Base-by-base conservation (phyloP, 1,140 invertebrate genomes). In the Patella vulgata region DNA sequence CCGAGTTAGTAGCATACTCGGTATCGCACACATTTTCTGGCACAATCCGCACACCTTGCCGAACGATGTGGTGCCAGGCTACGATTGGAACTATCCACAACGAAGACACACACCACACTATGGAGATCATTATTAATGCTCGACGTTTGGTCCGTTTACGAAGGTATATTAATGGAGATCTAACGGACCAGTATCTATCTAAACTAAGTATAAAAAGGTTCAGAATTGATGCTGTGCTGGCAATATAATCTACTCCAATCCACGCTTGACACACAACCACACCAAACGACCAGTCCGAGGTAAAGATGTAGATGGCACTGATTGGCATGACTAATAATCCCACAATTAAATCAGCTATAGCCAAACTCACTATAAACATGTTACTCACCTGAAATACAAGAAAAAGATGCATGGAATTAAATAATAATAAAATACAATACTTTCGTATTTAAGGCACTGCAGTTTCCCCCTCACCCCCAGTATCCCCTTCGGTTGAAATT, bases 311-410 rank as follows among this genome's bases (percentile, higher is more conserved):
- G 36, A 85, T 81, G 4, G 89, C 85, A 65, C 87, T 88, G 47
- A 90, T 84, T 19, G 89, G 89, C 88, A 90, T 90, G 1, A 90
- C 88, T 50, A 88, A 82, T 5, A 89, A 66, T 3, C 89, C 89
- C 5, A 90, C 89, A 21, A 88, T 87, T 9, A 90, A 74, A 81
- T 90, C 89, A 5, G 89, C 89, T n/a, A 88, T 80, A 2, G 89
- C 89, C 61, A 90, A 77, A 62, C 86, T 88, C 73, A 90, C 88
- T 60, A 90, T 89, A 73, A 90, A 88, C 86, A 89, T 88, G 76
- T 90, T 90, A 72, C 86, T 87, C 1, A 88, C 87, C 87, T 88
- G 76, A 21, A 81, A 84, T 59, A 59, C 56, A 68, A 74, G 59
- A 46, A 60, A 19, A 52, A 59, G 30, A 57, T 19, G 30, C 8